phyloP scores from a whole-genome alignment of 2,113 vertebrate species.

The Dissostichus mawsoni region DNA sequence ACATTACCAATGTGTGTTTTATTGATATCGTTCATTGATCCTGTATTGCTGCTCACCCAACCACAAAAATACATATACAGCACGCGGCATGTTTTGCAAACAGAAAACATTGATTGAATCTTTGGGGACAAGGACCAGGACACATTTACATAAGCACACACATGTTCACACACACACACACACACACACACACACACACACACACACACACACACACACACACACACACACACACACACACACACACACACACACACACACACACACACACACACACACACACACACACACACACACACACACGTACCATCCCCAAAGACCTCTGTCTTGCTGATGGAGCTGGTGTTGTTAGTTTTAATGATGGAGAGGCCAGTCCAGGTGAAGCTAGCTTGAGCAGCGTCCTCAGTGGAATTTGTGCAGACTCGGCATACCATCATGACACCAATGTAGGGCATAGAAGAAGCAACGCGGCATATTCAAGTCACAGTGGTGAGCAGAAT shows the following conservation, averaged over 20 bases:
- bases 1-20: constrained; percentile 9
- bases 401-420: constrained; percentile 60
- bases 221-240: not conserved
- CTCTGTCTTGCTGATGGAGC: constrained; percentile 58
- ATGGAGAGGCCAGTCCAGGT: constrained; percentile 73
- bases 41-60: constrained; percentile 16
- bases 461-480: constrained; percentile 68
- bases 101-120: constrained; percentile 22
- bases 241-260: not conserved
- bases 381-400: constrained; percentile 58
- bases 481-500: constrained; percentile 45
- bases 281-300: constrained; percentile 10
- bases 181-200: constrained; percentile 15
- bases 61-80: constrained; percentile 8
- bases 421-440: constrained; percentile 73
- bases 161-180: constrained; percentile 6
- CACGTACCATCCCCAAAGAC: constrained; percentile 41
- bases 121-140: constrained; percentile 12
- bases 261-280: constrained; percentile 5
- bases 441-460: constrained; percentile 74
- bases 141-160: constrained; percentile 24
- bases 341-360: constrained; percentile 74
- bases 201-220: constrained; percentile 3
- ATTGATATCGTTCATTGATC: constrained; percentile 31
- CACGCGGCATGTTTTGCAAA: constrained; percentile 4